Evolutionary conservation across 2,797 vertebrate species (phyloP).

Genomic region (Enteromius afrohamiltoni): DNA sequence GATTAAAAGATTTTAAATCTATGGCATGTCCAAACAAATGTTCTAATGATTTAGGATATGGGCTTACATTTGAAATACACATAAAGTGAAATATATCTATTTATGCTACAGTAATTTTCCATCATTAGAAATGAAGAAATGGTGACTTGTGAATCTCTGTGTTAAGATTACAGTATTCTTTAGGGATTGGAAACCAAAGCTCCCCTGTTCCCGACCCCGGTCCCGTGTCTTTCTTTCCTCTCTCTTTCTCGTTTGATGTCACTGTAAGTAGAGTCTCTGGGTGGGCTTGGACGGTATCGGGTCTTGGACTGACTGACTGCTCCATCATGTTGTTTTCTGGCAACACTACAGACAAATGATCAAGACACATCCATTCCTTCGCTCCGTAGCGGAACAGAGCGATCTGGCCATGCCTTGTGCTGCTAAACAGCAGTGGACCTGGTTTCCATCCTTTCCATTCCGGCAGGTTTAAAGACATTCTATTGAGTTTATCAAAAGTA

Average conservation of each 20-base stretch:
- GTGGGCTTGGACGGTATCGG: constrained; percentile 55
- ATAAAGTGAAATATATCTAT: constrained; percentile 39
- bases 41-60: constrained; percentile 31
- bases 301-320: constrained; percentile 44
- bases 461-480: constrained; percentile 6
- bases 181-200: constrained; percentile 41
- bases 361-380: constrained; percentile 41
- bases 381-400: constrained; percentile 34
- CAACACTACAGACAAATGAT: constrained; percentile 37
- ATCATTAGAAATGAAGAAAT: constrained; percentile 42
- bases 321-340: constrained; percentile 53
- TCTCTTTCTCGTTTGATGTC: constrained; percentile 38
- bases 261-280: constrained; percentile 38
- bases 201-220: constrained; percentile 14
- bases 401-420: constrained; percentile 40
- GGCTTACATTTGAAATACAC: constrained; percentile 50
- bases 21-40: constrained; percentile 11
- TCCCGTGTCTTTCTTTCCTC: constrained; percentile 36
- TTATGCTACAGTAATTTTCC: constrained; percentile 29
- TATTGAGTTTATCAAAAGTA: constrained; percentile 40
- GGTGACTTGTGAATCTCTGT: constrained; percentile 40
- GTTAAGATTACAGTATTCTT: constrained; percentile 43
- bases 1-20: constrained; percentile 45
- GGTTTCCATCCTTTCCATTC: constrained; percentile 30
- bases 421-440: constrained; percentile 43